A percentile compares a stretch with the other conserved stretches of the same genome.
Conservation (phyloP, 2,888 invertebrate species). For the Chloroclysta siterata region DNA sequence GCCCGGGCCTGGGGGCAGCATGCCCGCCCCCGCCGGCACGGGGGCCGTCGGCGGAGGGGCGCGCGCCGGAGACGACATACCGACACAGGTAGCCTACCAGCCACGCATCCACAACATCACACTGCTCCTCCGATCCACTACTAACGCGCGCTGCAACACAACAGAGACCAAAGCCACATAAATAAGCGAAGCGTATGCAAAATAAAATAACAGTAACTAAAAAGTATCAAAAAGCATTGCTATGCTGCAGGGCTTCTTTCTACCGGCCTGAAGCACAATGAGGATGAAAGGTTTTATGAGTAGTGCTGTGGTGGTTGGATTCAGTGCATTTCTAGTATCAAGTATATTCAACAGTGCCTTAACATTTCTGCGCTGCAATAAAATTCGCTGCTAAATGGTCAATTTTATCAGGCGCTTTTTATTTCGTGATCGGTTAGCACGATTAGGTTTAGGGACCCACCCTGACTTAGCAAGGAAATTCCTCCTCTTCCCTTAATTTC, state of each 20-base stretch:
- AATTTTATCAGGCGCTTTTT: conserved; percentile 15
- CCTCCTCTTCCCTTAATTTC: too few species aligned
- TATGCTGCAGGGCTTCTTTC: conserved; percentile 31
- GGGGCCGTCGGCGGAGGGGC: conserved; percentile 59
- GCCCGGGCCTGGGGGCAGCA: conserved; percentile 77
- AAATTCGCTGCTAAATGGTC: not conserved
- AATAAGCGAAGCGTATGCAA: conserved; percentile 74
- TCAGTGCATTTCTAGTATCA: conserved; percentile 6
- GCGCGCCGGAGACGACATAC: conserved; percentile 77
- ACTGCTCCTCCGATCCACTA: conserved; percentile 69
- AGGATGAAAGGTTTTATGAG: conserved; percentile 22
- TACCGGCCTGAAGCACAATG: conserved; percentile 27
- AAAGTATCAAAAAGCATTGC: conserved; percentile 45
- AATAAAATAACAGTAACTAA: conserved; percentile 44
- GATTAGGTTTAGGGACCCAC: not conserved
- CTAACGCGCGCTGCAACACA: conserved; percentile 79
- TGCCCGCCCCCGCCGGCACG: conserved; percentile 75
- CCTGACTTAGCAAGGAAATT: not conserved
- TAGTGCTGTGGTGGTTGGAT: conserved; percentile 4
- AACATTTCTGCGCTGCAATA: conserved; percentile 8
- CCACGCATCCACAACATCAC: conserved; percentile 61
- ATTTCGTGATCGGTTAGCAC: not conserved
- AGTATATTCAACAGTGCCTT: conserved; percentile 14
- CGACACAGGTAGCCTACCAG: conserved; percentile 55
- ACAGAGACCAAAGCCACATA: conserved; percentile 78